Evolutionary conservation across 2,113 vertebrate genomes (phyloP).

Genomic region (Pseudopodoces humilis): DNA sequence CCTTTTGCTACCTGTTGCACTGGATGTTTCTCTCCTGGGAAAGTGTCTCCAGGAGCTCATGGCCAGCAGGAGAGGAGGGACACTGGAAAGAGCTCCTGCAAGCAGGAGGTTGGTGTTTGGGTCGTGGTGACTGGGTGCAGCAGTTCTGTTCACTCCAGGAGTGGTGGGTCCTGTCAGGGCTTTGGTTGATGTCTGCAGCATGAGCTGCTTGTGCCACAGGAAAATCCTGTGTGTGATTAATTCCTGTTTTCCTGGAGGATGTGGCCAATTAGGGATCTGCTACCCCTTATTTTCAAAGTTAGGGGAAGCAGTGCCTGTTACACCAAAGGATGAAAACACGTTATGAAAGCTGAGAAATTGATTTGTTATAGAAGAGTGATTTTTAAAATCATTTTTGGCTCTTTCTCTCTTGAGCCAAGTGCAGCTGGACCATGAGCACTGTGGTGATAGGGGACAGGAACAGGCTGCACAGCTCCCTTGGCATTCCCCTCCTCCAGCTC

Average conservation of each 20-base stretch:
- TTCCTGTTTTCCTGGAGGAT: neutral
- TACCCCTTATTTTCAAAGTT: neutral
- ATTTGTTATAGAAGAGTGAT: neutral
- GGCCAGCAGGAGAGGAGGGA: neutral
- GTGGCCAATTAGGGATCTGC: neutral
- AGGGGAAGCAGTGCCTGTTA: neutral
- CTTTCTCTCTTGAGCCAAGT: neutral
- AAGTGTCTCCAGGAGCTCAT: neutral
- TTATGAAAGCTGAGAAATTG: neutral
- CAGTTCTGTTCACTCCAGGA: fast-evolving
- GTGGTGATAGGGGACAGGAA: neutral
- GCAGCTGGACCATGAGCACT: neutral
- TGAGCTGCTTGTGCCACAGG: neutral
- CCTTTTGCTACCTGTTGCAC: neutral
- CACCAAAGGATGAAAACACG: neutral
- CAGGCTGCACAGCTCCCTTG: neutral
- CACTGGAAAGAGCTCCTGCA: neutral
- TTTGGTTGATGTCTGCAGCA: neutral
- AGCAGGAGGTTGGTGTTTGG: neutral
- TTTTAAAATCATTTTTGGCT: neutral
- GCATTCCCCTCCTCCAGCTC: neutral
- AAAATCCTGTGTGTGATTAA: neutral
- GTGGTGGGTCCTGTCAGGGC: neutral
- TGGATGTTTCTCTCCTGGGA: neutral
- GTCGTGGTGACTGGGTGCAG: fast-evolving